Evolutionary conservation across 2,113 vertebrate genomes (phyloP), one percentile per base, ranked within the genome.

Genomic region (Anolis sagrei): DNA sequence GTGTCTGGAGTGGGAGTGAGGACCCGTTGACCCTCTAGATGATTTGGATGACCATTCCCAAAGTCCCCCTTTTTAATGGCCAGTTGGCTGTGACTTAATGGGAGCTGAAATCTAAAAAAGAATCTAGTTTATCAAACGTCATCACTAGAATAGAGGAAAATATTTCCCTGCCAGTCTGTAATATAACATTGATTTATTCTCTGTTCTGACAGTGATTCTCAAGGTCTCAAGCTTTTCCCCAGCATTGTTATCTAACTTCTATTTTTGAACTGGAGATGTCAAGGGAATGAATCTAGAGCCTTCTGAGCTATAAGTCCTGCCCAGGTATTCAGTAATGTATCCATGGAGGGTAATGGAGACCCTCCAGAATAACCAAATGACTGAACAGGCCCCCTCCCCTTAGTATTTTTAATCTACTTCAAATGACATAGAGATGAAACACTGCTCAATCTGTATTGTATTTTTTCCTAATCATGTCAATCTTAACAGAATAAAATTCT

Each of bases 381-480:
- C 64, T 27, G 23, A 68, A 68, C 14, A 23, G 27, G 29, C 29
- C 39, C 39, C 39, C 39, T 19, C 64, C n/a, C 44, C 39, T 8
- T 49, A 44, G 44, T 19, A 80, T 69, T 49, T 19, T 81, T 81
- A 32, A 29, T 51, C 13, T 48, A 9, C 0, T 72, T 14, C 8
- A 39, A 64, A 64, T 83, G 39, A 54, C 8, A 51, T 1, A 10
- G 78, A 86, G 58, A 76, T 51, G 69, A 70, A 44, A 82, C 74
- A 69, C 84, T 83, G 27, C 66, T 13, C 78, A 2, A 78, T 82
- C 0, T 86, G 69, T 34, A 81, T 51, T 76, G 34, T 36, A 61
- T 84, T 70, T 64, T 39, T 75, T 66, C 32, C 78, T 36, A 51
- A 36, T 86, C 68, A 86, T 87, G 79, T 81, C 81, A 81, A 81